phyloP scores from a whole-genome alignment of 1,140 invertebrate genomes.

The Trichonephila clavata region DNA sequence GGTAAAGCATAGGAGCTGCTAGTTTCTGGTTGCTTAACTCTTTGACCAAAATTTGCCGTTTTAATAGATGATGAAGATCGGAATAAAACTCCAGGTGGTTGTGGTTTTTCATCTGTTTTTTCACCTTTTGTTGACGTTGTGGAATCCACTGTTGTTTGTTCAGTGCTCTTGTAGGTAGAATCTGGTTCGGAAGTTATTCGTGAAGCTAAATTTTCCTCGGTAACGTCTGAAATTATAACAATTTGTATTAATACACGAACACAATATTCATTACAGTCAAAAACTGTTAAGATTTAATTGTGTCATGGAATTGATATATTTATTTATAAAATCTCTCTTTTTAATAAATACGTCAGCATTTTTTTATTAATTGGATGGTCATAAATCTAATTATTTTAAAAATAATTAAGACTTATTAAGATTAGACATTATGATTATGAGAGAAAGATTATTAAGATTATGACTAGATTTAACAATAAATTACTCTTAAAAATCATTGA shows the following conservation, averaged over 20 bases:
- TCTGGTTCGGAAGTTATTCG: constrained; percentile 31
- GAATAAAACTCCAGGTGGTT: constrained; percentile 5
- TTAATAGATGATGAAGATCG: constrained; percentile 62
- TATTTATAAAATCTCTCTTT: too few species aligned
- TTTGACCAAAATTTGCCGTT: constrained; percentile 34
- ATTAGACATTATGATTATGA: too few species aligned
- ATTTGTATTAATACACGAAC: not conserved
- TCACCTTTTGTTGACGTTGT: not conserved
- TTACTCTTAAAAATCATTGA: too few species aligned
- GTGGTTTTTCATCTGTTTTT: constrained; percentile 22
- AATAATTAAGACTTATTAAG: too few species aligned
- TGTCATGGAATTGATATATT: too few species aligned
- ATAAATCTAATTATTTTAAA: too few species aligned
- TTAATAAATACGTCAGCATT: too few species aligned
- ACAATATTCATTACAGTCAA: too few species aligned
- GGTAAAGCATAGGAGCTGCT: constrained; percentile 47
- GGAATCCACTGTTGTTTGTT: not conserved
- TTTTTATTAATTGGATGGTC: too few species aligned
- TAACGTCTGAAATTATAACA: not conserved
- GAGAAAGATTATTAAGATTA: too few species aligned
- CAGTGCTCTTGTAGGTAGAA: constrained; percentile 28
- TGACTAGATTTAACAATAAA: too few species aligned
- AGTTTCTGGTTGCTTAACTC: constrained; percentile 59
- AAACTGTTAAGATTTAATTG: too few species aligned
- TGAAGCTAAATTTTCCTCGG: constrained; percentile 10